phyloP scores from a whole-genome alignment of 2,797 vertebrate species.

The Eulemur rubriventer region DNA sequence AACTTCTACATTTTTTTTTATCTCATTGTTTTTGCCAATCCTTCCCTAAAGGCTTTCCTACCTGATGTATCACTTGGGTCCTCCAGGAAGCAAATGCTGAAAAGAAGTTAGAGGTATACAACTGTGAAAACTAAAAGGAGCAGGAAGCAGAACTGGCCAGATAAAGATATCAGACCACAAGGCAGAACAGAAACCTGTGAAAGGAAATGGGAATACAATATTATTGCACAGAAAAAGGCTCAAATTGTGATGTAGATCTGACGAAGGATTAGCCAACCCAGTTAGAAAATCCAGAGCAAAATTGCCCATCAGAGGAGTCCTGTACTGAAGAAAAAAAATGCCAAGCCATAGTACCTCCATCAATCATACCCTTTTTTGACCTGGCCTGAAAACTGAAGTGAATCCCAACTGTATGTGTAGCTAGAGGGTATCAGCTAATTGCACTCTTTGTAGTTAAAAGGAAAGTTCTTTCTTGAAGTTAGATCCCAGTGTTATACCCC shows the following conservation, averaged over 20 bases:
- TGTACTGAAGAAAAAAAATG: background rate
- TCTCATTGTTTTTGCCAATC: background rate
- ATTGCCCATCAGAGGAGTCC: background rate
- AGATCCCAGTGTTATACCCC: accelerated
- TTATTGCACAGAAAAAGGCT: background rate
- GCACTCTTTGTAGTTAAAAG: background rate
- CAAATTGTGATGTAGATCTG: background rate
- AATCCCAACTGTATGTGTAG: background rate
- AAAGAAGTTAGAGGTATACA: background rate
- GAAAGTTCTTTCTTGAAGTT: background rate
- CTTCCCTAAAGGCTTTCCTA: background rate
- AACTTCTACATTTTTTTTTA: background rate
- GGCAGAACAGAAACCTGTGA: background rate
- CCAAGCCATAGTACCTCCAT: background rate
- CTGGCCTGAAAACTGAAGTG: background rate
- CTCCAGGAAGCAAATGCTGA: background rate
- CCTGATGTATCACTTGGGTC: background rate
- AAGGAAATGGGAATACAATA: background rate
- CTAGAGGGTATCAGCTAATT: background rate
- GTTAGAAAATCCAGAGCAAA: background rate
- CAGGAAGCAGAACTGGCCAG: background rate
- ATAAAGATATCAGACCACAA: background rate
- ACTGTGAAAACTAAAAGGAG: background rate
- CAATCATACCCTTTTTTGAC: too few relatives aligned
- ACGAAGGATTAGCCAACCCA: background rate